phyloP scores from a whole-genome alignment of 2,888 invertebrate genomes.

The Trissonchulus latispiculum region DNA sequence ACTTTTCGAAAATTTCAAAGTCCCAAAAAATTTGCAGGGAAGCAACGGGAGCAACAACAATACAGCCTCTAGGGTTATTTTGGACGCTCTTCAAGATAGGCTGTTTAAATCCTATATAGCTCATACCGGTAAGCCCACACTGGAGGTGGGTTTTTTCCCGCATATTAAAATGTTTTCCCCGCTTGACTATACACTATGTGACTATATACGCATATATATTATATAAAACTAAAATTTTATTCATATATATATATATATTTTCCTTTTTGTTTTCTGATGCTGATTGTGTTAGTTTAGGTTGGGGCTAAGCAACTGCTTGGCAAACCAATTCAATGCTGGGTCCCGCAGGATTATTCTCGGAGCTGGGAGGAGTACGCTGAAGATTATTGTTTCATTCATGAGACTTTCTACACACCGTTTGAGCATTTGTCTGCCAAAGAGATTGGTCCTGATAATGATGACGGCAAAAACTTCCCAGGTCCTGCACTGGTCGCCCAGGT shows the following conservation, averaged over 20 bases:
- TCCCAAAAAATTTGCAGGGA: too few relatives aligned
- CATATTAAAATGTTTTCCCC: too few relatives aligned
- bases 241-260: background rate
- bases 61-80: too few relatives aligned
- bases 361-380: constrained; percentile 16
- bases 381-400: constrained; percentile 14
- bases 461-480: too few relatives aligned
- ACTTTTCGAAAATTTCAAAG: too few relatives aligned
- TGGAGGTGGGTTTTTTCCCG: too few relatives aligned
- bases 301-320: constrained; percentile 46
- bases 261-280: constrained; percentile 36
- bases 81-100: too few relatives aligned
- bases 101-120: too few relatives aligned
- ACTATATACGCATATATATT: background rate
- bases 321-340: constrained; percentile 47
- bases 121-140: too few relatives aligned
- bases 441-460: background rate
- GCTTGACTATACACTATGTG: too few relatives aligned
- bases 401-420: background rate
- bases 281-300: constrained; percentile 45
- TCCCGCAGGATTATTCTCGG: constrained; percentile 24
- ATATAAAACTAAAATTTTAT: background rate
- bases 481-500: background rate
- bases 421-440: background rate
- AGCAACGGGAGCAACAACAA: too few relatives aligned